Evolutionary conservation across 2,888 invertebrate species (phyloP).

Genomic region (Stenoptilia bipunctidactyla): DNA sequence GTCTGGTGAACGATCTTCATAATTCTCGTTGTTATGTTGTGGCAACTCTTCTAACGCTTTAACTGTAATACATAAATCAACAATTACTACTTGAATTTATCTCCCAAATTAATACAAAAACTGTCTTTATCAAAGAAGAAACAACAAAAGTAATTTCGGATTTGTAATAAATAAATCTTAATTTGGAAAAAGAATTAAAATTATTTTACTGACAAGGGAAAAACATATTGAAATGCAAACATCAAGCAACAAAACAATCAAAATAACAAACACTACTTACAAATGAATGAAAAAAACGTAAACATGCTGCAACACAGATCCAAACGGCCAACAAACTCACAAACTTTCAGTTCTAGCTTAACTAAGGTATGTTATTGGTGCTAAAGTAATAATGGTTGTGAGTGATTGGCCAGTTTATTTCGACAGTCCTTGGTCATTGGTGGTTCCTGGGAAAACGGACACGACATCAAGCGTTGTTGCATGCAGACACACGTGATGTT

Average conservation of each 20-base stretch:
- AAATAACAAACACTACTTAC: slow-evolving; percentile 42
- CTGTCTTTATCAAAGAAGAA: no score
- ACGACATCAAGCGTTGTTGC: slow-evolving; percentile 62
- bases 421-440: slow-evolving; percentile 59
- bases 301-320: slow-evolving; percentile 56
- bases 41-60: slow-evolving; percentile 84
- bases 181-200: no score
- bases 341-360: slow-evolving; percentile 6
- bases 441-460: slow-evolving; percentile 63
- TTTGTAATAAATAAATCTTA: no score
- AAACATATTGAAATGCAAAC: slow-evolving; percentile 28
- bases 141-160: no score
- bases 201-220: no score
- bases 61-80: slow-evolving; percentile 59
- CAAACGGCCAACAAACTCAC: slow-evolving; percentile 33
- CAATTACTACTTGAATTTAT: no score
- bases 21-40: slow-evolving; percentile 71
- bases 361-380: slow-evolving; percentile 8
- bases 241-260: slow-evolving; percentile 24
- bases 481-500: slow-evolving; percentile 53
- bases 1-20: slow-evolving; percentile 81
- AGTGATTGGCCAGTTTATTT: slow-evolving; percentile 40
- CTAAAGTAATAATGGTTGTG: slow-evolving; percentile 12
- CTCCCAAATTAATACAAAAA: no score
- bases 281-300: slow-evolving; percentile 63